Conservation (phyloP, 1,140 invertebrate genomes). For the Apis laboriosa region DNA sequence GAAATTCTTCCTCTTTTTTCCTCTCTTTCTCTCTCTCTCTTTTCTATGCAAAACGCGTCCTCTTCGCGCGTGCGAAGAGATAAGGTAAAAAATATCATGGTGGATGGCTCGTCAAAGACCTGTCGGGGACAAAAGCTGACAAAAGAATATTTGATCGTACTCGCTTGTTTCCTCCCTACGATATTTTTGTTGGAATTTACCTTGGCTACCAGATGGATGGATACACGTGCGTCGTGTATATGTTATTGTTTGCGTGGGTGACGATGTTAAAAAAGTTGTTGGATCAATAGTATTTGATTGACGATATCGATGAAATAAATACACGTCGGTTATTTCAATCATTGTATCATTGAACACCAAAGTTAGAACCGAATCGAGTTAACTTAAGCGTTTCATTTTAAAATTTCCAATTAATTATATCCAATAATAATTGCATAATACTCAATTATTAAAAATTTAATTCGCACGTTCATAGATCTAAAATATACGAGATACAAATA, state of each 20-base stretch:
- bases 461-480: too few relatives aligned
- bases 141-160: slow-evolving; percentile 34
- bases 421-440: too few relatives aligned
- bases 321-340: too few relatives aligned
- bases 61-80: neutral
- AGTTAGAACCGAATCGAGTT: too few relatives aligned
- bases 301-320: too few relatives aligned
- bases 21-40: too few relatives aligned
- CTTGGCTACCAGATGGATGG: neutral
- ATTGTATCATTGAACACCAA: too few relatives aligned
- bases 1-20: neutral
- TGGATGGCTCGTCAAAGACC: slow-evolving; percentile 22
- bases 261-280: neutral
- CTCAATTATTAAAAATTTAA: too few relatives aligned
- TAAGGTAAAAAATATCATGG: slow-evolving; percentile 24
- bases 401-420: too few relatives aligned
- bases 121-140: slow-evolving; percentile 10
- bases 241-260: neutral
- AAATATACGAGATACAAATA: too few relatives aligned
- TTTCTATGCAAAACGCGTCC: neutral
- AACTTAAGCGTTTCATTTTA: too few relatives aligned
- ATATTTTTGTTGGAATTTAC: neutral
- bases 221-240: neutral
- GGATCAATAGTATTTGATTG: neutral
- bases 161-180: slow-evolving; percentile 5